phyloP scores from a whole-genome alignment of 2,888 invertebrate species.

The Fabriciana adippe region DNA sequence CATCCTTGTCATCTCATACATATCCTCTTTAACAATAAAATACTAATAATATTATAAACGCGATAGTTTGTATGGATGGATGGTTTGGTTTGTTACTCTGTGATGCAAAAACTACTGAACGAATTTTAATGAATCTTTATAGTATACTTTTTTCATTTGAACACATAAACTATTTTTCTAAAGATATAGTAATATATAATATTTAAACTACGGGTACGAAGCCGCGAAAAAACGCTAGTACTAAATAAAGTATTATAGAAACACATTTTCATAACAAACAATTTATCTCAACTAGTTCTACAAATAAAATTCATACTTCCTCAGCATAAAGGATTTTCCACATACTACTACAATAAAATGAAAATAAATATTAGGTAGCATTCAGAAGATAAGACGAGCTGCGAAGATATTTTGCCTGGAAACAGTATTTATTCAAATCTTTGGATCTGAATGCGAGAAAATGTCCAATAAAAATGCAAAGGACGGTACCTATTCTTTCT shows the following conservation, averaged over 20 bases:
- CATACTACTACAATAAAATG: conserved; percentile 15
- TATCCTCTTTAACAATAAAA: too few species aligned
- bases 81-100: too few species aligned
- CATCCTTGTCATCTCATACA: too few species aligned
- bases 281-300: conserved; percentile 8
- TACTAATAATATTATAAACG: too few species aligned
- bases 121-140: too few species aligned
- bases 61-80: too few species aligned
- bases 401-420: conserved; percentile 40
- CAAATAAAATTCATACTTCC: conserved; percentile 8
- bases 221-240: too few species aligned
- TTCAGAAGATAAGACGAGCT: conserved; percentile 23
- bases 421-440: conserved; percentile 69
- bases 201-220: too few species aligned
- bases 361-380: conserved; percentile 21
- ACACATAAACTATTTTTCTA: too few species aligned
- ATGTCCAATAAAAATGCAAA: conserved; percentile 76
- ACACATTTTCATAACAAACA: not conserved
- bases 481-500: conserved; percentile 59
- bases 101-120: too few species aligned
- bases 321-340: conserved; percentile 5
- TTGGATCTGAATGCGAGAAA: conserved; percentile 48
- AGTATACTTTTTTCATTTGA: too few species aligned
- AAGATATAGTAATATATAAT: too few species aligned
- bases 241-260: not conserved